A percentile compares a stretch with the other conserved stretches of the same genome.
phyloP scores from a whole-genome alignment of 37 sponge, comb jelly and placozoan species.

The Spongilla lacustris region DNA sequence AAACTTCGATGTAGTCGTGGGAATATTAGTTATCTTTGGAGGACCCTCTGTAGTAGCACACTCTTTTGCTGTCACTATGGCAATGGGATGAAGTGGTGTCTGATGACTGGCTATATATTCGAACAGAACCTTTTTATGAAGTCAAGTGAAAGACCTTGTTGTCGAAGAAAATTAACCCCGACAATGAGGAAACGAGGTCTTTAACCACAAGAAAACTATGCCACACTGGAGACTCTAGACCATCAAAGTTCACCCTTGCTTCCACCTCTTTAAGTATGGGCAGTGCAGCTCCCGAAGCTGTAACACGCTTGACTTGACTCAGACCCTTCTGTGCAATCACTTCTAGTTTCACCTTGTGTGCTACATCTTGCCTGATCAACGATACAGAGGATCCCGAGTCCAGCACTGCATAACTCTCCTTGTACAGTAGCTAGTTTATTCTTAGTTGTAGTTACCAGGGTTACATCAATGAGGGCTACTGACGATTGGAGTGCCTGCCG shows the following conservation, averaged over 20 bases:
- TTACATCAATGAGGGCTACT: neutral
- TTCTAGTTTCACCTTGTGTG: neutral
- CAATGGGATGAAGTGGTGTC: too few species aligned
- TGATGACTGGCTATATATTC: too few species aligned
- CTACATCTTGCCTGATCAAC: conserved; percentile 8
- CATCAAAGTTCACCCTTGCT: too few species aligned
- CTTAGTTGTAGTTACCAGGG: neutral
- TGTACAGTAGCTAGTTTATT: too few species aligned
- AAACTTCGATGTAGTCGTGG: too few species aligned
- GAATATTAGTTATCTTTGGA: too few species aligned
- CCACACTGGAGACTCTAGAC: neutral
- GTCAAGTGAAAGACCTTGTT: conserved; percentile 3
- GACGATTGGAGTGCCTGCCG: conserved; percentile 12
- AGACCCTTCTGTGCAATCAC: conserved; percentile 12
- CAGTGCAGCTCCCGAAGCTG: too few species aligned
- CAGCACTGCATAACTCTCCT: conserved; percentile 18
- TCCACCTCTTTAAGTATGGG: too few species aligned
- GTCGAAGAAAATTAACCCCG: conserved; percentile 51
- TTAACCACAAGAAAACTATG: conserved; percentile 66
- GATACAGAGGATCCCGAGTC: conserved; percentile 47
- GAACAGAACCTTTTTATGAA: too few species aligned
- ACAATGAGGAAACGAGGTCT: conserved; percentile 48
- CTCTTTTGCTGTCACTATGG: too few species aligned
- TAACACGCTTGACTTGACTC: neutral
- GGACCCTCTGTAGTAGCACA: too few species aligned